These are phyloP conservation scores for Selene dorsalis DNA, from an alignment of 2,797 vertebrate genomes.

Conservation along the genomic window DNA sequence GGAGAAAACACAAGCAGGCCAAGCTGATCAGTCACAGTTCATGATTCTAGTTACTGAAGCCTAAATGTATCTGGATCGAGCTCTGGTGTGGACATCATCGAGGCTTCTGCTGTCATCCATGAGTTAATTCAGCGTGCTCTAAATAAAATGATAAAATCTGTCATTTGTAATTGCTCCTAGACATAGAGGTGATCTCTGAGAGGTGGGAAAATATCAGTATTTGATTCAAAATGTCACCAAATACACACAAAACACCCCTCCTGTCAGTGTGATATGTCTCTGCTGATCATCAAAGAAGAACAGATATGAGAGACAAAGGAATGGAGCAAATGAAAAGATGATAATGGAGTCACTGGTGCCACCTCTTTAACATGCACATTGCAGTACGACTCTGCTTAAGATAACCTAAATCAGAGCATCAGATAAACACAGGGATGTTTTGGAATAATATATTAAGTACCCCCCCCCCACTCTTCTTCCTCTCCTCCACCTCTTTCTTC, in stretches of 20 bases:
- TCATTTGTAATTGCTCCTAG: not conserved
- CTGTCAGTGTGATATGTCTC: not conserved
- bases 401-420: conserved; percentile 34
- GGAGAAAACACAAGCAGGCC: not conserved
- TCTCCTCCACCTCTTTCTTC: conserved; percentile 1
- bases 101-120: not conserved
- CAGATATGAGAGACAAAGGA: not conserved
- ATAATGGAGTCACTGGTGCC: not conserved
- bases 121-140: not conserved
- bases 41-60: not conserved
- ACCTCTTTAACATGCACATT: conserved; percentile 16
- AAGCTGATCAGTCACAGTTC: not conserved
- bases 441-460: conserved; percentile 29
- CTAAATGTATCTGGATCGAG: not conserved
- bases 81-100: not conserved
- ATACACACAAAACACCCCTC: not conserved
- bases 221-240: not conserved
- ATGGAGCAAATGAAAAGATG: not conserved
- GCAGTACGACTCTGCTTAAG: not conserved
- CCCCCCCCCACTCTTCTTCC: not conserved
- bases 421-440: conserved; percentile 33
- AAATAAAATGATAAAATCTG: not conserved
- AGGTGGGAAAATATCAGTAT: not conserved
- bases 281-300: not conserved
- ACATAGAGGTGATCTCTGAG: not conserved